Base-by-base conservation (phyloP, 2,113 vertebrate species). In the Strigops habroptila region DNA sequence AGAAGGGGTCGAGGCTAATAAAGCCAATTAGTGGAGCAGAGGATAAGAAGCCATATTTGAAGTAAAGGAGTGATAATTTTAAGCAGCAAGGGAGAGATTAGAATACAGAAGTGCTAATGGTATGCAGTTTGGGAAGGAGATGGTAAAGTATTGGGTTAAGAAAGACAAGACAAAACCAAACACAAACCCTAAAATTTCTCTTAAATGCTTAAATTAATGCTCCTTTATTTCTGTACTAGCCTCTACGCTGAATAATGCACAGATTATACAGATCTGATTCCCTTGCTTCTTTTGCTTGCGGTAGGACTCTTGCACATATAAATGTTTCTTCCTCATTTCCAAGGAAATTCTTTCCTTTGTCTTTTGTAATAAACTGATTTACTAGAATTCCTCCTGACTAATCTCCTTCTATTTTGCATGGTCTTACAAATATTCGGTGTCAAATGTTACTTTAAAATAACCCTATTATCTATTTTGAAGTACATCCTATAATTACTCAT, bases 1-100 rank as follows among this genome's bases (percentile, higher is more conserved):
- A 97, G 93, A 96, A 95, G 52, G 52, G 90, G 94, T 97, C 57
- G 67, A 97, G 82, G 91, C 91, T 97, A 98, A 97, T 97, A 97
- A 98, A 97, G 94, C 84, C 96, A 98, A 96, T 97, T 98, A 97
- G 90, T 62, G 15, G 65, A 95, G 96, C 82, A 92, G 97, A 97
- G 96, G 92, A 96, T 97, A 97, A 97, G 95, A 95, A 97, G 84
- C 68, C 96, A 95, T 96, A 97, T 97, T 97, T 97, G 85, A 98
- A 98, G 97, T 96, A 97, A 97, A 96, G 83, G 91, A 97, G 96
- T 97, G 97, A 97, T 97, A 96, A 98, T 97, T 97, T 97, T 97
- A 97, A 98, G 97, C 96, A 98, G 95, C 87, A 96, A 97, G 95
- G 90, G 89, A 94, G 88, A 97, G 92, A 96, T 96, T 97, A 97